Conservation (phyloP, 2,888 invertebrate species). For the Alentia gelatinosa region DNA sequence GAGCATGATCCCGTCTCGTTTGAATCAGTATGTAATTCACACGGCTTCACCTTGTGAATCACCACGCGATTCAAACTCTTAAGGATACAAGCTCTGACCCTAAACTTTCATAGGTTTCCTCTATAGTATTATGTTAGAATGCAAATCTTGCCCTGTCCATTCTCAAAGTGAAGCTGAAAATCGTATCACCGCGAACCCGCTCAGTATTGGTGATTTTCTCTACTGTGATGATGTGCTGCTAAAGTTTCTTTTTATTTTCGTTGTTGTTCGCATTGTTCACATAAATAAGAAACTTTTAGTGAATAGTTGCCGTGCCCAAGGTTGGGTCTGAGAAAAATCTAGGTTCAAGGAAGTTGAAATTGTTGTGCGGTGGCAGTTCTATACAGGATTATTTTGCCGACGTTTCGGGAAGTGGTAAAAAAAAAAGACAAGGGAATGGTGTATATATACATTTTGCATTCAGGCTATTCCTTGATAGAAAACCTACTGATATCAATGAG, state of each 20-base stretch:
- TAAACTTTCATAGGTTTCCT: too few relatives aligned
- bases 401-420: background rate
- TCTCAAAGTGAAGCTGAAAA: conserved; percentile 5
- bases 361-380: background rate
- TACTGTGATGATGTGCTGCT: conserved; percentile 27
- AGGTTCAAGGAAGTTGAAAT: background rate
- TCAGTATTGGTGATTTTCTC: background rate
- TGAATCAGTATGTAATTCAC: too few relatives aligned
- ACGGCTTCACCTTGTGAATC: too few relatives aligned
- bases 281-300: conserved; percentile 2
- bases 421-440: too few relatives aligned
- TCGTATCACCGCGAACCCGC: background rate
- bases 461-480: background rate
- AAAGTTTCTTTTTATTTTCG: background rate
- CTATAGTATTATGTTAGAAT: conserved; percentile 44
- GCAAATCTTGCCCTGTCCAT: conserved; percentile 43
- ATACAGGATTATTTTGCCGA: background rate
- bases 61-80: too few relatives aligned
- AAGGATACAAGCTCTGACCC: too few relatives aligned
- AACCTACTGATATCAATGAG: background rate
- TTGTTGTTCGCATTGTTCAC: conserved; percentile 23
- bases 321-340: background rate
- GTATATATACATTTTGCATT: background rate
- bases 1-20: too few relatives aligned
- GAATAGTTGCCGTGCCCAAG: background rate